Percentiles rank a stretch among this genome's conserved stretches.
phyloP scores from a whole-genome alignment of 2,888 invertebrate genomes.

The Oscheius myriophilus region DNA sequence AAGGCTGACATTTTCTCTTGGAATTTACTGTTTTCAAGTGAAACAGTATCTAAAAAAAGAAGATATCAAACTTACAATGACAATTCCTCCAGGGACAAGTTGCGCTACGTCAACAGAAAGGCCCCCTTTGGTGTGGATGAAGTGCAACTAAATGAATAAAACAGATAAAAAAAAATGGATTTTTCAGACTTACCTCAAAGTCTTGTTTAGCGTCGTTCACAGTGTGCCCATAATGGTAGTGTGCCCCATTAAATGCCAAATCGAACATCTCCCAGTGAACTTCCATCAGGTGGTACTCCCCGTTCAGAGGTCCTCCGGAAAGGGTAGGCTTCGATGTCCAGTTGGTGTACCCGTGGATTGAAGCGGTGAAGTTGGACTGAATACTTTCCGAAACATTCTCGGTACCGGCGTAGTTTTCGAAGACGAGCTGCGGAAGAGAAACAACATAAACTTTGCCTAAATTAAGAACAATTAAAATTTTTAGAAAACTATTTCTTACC shows the following conservation, averaged over 20 bases:
- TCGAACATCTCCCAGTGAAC: conserved; percentile 14
- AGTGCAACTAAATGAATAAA: conserved; percentile 13
- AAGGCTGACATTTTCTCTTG: no score
- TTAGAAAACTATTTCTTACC: neutral
- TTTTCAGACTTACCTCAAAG: conserved; percentile 11
- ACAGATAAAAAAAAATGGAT: neutral
- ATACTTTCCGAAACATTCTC: conserved; percentile 9
- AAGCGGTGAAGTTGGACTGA: conserved; percentile 2
- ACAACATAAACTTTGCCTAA: neutral
- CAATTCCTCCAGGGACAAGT: conserved; percentile 6
- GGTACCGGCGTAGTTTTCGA: conserved; percentile 3
- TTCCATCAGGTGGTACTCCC: conserved; percentile 13
- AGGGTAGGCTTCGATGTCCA: conserved; percentile 12
- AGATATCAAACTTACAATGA: conserved; percentile 15
- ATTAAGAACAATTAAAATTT: neutral
- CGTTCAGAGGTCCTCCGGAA: conserved; percentile 17
- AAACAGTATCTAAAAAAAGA: no score
- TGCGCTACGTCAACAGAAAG: conserved; percentile 7
- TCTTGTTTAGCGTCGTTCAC: conserved; percentile 13
- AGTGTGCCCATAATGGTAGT: conserved; percentile 13
- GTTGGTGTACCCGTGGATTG: conserved; percentile 10
- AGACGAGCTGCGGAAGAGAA: neutral
- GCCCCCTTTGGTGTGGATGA: conserved; percentile 12
- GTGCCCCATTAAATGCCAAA: neutral
- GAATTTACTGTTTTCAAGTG: no score